Evolutionary conservation across 2,888 invertebrate species (phyloP), one percentile per base, ranked within the genome.

Genomic region (Drosophila glabriapex): DNA sequence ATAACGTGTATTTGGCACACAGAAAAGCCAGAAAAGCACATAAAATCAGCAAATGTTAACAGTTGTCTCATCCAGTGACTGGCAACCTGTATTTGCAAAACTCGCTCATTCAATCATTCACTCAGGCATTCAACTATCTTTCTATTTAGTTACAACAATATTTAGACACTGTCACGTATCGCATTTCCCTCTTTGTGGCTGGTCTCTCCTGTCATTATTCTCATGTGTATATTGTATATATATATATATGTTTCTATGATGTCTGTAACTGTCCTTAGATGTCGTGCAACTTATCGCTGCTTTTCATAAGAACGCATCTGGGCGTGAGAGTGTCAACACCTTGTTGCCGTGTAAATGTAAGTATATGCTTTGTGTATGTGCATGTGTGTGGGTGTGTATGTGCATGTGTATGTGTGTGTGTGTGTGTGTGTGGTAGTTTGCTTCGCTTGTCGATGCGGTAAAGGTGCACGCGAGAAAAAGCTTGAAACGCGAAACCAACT

Each of bases 281-380:
- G 76, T 76, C 71, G 62, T 71, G 76, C 72, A 76, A 80, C 68
- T 79, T 78, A 76, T 71, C 76, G 68, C 14, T 53, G 76, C 65
- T 25, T 68, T 80, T 80, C 59, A 78, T 66, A 50, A 60, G 76
- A 68, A 39, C 76, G 68, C 63, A 76, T 70, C 70, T 67, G 58
- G 71, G 64, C 82, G 75, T 82, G 76, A 70, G 80, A 68, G 59
- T 79, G 43, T 76, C 73, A 82, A 76, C 81, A 81, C 81, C 76
- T 79, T 82, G 70, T 58, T 67, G 43, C 59, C 35, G 52, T 56
- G 62, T 53, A 65, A 43, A 41, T 50, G 22, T 50, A 29, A 14
- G 46, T 46, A 16, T 46, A 46, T 46, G 7, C 4, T 4, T 46
- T 46, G 25, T 53, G 29, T 53, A 22, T 50, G 7, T 60, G 28